Percentiles rank a stretch among this genome's conserved stretches.
Evolutionary conservation across 2,113 vertebrate species (phyloP).

Genomic region (Camelus bactrianus): DNA sequence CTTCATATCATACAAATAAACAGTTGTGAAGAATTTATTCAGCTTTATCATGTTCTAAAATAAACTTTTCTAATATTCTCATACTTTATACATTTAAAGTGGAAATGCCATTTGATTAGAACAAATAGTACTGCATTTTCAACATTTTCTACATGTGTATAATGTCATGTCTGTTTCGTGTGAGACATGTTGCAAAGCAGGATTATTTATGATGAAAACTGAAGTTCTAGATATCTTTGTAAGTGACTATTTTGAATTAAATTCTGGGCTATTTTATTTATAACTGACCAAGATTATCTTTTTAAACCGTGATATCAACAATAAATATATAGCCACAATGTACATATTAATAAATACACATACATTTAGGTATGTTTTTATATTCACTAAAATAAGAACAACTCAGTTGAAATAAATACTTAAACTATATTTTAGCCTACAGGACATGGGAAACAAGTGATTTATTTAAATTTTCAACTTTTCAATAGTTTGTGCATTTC

Average conservation of each 20-base stretch:
- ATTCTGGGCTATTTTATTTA: neutral
- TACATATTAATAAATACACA: neutral
- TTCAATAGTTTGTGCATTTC: neutral
- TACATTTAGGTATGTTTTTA: neutral
- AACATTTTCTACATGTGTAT: neutral
- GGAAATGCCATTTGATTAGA: neutral
- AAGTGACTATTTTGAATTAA: neutral
- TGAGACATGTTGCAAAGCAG: neutral
- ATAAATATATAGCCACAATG: neutral
- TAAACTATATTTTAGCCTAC: neutral
- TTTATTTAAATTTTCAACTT: neutral
- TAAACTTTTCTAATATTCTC: neutral
- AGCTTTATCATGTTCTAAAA: neutral
- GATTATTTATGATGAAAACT: neutral
- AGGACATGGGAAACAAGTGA: neutral
- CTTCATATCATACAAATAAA: neutral
- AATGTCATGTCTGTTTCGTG: neutral
- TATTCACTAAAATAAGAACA: neutral
- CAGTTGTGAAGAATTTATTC: neutral
- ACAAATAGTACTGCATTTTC: neutral
- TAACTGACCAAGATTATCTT: neutral
- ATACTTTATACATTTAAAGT: slow-evolving; percentile 16
- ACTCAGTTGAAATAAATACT: neutral
- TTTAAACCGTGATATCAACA: neutral
- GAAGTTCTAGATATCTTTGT: neutral